Conservation (phyloP, 1,140 invertebrate genomes). For the Cherax quadricarinatus region DNA sequence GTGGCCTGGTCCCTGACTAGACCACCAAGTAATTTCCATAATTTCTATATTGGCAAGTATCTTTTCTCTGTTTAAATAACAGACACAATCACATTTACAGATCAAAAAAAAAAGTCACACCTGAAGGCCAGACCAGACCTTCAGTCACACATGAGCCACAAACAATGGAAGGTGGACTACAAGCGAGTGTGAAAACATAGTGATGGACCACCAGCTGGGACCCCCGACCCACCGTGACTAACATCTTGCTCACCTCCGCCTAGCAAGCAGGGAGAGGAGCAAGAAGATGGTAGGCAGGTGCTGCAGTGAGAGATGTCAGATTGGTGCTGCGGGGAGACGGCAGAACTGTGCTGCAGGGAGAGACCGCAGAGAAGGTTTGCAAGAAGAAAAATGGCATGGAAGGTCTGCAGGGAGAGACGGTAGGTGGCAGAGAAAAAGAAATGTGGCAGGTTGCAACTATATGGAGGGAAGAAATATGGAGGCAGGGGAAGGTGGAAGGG, state of each 20-base stretch:
- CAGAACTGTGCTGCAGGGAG: background rate
- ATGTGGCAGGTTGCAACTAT: background rate
- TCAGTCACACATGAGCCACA: background rate
- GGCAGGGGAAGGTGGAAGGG: background rate
- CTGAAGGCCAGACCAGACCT: background rate
- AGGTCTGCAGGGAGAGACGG: too few relatives aligned
- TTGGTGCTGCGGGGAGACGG: too few relatives aligned
- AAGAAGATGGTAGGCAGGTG: too few relatives aligned
- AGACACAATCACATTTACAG: background rate
- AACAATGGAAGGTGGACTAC: background rate
- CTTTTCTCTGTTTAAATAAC: too few relatives aligned
- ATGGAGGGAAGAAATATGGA: background rate
- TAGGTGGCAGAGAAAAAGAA: background rate
- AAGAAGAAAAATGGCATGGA: too few relatives aligned
- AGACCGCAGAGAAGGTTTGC: background rate
- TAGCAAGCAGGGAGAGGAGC: too few relatives aligned
- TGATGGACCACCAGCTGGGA: background rate
- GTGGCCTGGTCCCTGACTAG: too few relatives aligned
- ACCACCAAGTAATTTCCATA: too few relatives aligned
- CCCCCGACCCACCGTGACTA: background rate
- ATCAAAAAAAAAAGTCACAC: background rate
- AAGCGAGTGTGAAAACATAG: background rate
- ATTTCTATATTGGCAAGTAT: too few relatives aligned
- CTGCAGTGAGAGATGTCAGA: too few relatives aligned
- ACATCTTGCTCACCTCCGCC: background rate